Base-by-base conservation (phyloP, 1,140 invertebrate genomes). In the Reticulitermes speratus region DNA sequence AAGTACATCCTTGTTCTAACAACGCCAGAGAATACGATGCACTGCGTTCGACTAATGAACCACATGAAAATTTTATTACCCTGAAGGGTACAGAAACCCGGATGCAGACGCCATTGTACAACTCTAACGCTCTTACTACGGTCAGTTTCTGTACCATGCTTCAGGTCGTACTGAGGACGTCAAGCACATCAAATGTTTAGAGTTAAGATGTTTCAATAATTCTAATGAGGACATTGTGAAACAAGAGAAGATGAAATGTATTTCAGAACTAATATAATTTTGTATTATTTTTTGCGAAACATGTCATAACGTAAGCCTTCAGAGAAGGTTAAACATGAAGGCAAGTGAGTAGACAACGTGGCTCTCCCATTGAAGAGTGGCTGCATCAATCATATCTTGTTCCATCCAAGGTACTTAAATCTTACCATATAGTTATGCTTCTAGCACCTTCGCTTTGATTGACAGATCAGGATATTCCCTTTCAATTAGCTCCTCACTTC, bases 401-500 rank as follows among this genome's bases (percentile, higher is more conserved):
- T 65, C 21, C 21, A 65, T 16, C 59, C 59, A n/a, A 25, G 65
- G 65, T 30, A 75, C 8, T 75, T 75, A 75, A 9, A 75, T 75
- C 65, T 75, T 75, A 30, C 25, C n/a, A 30, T 75, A 75, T 75
- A 75, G 65, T 75, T 75, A 75, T 75, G n/a, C 65, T 75, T 75
- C 25, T 75, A 75, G 65, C 65, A 75, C 65, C 65, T 75, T 75
- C 7, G 65, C 16, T n/a, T 75, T 75, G 65, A 75, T 75, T 75
- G 65, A 75, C 65, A 75, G 65, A 75, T 75, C 65, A 30, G 65
- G 65, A 75, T 75, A 75, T 75, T 75, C n/a, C n/a, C 65, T 75
- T 75, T 75, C 65, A 75, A 75, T 75, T 75, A 75, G n/a, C 65
- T 75, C 65, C 25, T 75, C 14, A 30, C 65, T n/a, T 75, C 65